phyloP scores from a whole-genome alignment of 2,888 invertebrate species.

The Sminthurinus aureus region DNA sequence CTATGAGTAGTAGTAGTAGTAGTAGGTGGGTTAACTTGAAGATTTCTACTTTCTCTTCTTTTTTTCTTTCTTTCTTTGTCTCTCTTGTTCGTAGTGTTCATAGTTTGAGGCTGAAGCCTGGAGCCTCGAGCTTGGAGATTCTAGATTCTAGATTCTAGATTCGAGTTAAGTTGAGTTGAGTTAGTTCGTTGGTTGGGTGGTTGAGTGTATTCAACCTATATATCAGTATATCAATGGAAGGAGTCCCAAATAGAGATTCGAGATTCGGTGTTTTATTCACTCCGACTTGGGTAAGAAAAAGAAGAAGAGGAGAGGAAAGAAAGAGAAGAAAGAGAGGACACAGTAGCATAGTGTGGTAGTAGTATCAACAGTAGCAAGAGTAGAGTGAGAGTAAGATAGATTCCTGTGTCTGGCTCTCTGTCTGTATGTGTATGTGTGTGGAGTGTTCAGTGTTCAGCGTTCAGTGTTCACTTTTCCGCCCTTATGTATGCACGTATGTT shows the following conservation, averaged over 20 bases:
- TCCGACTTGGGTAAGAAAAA: background rate
- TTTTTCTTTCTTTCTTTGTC: background rate
- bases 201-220: background rate
- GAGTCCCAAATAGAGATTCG: background rate
- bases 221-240: too few species aligned
- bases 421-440: too few species aligned
- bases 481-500: background rate
- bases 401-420: background rate
- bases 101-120: background rate
- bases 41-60: background rate
- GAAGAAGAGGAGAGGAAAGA: background rate
- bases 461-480: too few species aligned
- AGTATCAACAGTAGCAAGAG: background rate
- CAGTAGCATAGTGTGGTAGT: background rate
- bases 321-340: conserved; percentile 1
- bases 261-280: background rate
- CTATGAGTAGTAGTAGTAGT: background rate
- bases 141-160: too few species aligned
- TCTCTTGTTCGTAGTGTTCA: background rate
- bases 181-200: too few species aligned
- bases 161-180: too few species aligned
- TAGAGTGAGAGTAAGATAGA: background rate
- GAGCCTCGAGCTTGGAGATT: too few species aligned
- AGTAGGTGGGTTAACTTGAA: conserved; percentile 17
- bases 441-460: too few species aligned